These are phyloP conservation scores for Synanthedon formicaeformis DNA, from an alignment of 2,888 invertebrate genomes.

Conservation along the genomic window DNA sequence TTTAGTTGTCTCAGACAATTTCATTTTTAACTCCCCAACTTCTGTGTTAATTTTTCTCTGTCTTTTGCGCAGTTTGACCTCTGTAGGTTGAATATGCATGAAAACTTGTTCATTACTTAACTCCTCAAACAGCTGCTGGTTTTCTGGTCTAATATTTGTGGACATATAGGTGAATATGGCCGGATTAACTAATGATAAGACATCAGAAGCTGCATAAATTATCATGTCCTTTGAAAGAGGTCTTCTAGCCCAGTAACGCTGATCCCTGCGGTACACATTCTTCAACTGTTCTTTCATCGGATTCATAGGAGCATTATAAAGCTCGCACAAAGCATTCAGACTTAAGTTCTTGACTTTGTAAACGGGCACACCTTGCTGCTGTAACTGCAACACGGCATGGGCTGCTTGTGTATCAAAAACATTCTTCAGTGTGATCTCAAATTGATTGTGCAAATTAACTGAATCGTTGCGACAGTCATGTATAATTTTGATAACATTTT, in stretches of 20 bases:
- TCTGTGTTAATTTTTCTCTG: conserved; percentile 93
- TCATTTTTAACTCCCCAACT: conserved; percentile 85
- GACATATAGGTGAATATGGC: conserved; percentile 79
- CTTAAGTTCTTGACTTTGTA: conserved; percentile 95
- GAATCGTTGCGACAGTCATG: conserved; percentile 95
- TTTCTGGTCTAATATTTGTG: conserved; percentile 78
- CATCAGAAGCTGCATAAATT: conserved; percentile 90
- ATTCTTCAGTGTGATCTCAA: conserved; percentile 83
- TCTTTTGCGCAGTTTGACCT: conserved; percentile 88
- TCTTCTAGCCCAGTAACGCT: conserved; percentile 89
- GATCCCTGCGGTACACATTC: conserved; percentile 86
- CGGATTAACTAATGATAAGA: conserved; percentile 87
- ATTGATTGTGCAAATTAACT: conserved; percentile 87
- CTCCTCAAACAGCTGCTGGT: conserved; percentile 80
- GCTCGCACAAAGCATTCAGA: conserved; percentile 90
- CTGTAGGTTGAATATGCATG: conserved; percentile 86
- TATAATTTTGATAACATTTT: conserved; percentile 86
- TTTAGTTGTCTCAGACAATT: conserved; percentile 83
- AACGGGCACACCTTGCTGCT: conserved; percentile 90
- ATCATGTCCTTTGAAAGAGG: conserved; percentile 93
- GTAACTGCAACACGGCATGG: conserved; percentile 90
- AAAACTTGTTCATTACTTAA: conserved; percentile 89
- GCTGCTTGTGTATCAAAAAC: conserved; percentile 96
- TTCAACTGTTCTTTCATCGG: conserved; percentile 92
- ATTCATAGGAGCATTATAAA: conserved; percentile 88